Conservation (phyloP, 2,113 vertebrate species). For the Oryzias celebensis region DNA sequence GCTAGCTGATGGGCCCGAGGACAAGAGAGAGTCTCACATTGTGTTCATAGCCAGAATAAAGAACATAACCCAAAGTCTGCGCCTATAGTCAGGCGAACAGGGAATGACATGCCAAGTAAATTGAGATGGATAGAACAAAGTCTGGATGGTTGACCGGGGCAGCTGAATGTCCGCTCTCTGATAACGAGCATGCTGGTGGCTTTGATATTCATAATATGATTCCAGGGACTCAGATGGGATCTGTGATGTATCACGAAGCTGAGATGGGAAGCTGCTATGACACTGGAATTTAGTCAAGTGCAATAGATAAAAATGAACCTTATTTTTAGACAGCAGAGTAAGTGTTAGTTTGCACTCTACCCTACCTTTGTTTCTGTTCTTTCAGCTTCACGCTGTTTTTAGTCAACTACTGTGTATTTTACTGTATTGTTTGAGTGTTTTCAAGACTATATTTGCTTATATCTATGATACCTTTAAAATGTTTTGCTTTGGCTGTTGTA, state of each 20-base stretch:
- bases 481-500: no score
- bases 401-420: no score
- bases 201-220: conserved; percentile 55
- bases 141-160: conserved; percentile 24
- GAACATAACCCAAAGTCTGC: conserved; percentile 14
- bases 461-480: no score
- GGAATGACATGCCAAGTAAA: conserved; percentile 24
- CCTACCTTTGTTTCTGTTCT: no score
- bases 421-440: no score
- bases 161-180: conserved; percentile 24
- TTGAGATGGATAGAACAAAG: conserved; percentile 23
- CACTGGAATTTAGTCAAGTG: no score
- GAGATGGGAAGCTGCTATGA: conserved; percentile 16
- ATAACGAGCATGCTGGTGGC: conserved; percentile 29
- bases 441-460: no score
- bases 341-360: no score
- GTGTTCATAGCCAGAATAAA: conserved; percentile 27
- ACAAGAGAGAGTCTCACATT: conserved; percentile 37
- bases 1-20: conserved; percentile 16
- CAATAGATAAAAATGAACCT: no score
- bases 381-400: no score
- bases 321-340: no score
- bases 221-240: conserved; percentile 31
- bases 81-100: conserved; percentile 42
- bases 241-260: conserved; percentile 28